Base-by-base conservation (phyloP, 2,888 invertebrate genomes). In the Gastrophysa polygoni region DNA sequence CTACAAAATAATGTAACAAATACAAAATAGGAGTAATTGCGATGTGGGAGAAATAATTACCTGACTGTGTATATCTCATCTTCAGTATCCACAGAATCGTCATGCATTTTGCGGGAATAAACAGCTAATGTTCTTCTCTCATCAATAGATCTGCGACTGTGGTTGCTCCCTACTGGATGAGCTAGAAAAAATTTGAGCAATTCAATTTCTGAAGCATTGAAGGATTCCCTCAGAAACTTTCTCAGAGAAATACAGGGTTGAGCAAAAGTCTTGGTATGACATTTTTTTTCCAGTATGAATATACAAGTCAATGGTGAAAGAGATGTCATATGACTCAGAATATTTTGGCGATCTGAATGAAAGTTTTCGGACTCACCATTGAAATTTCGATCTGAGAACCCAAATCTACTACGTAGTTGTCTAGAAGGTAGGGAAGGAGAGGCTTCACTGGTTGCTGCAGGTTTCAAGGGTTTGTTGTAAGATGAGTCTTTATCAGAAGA, bases 31-130 rank as follows among this genome's bases (percentile, higher is more conserved):
- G n/a, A n/a, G n/a, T n/a, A n/a, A n/a, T n/a, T n/a, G n/a, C n/a
- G n/a, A n/a, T n/a, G n/a, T n/a, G n/a, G n/a, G n/a, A n/a, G n/a
- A 52, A 60, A 54, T 16, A 52, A 52, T 62, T 55, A 68, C 70
- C 70, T 67, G 62, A 74, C 73, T 4, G 77, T 63, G 66, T 75
- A 79, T 17, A 77, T 70, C 28, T 78, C 78, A 48, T 78, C 79
- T 20, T 79, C 79, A 6, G 74, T 76, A 68, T 78, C 78, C 67
- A 77, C 76, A 18, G 75, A 74, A 62, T 79, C 78, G 51, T 77
- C 73, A 17, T 75, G 76, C 78, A 80, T 79, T 63, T 78, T 78
- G 57, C 68, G 73, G 1, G 78, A 74, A 70, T 77, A 80, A 11
- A 79, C 74, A 7, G 75, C 67, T 34, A 78, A 68, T 16, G 73